Conservation (phyloP, 2,797 vertebrate species). For the Lindbergichthys nudifrons region DNA sequence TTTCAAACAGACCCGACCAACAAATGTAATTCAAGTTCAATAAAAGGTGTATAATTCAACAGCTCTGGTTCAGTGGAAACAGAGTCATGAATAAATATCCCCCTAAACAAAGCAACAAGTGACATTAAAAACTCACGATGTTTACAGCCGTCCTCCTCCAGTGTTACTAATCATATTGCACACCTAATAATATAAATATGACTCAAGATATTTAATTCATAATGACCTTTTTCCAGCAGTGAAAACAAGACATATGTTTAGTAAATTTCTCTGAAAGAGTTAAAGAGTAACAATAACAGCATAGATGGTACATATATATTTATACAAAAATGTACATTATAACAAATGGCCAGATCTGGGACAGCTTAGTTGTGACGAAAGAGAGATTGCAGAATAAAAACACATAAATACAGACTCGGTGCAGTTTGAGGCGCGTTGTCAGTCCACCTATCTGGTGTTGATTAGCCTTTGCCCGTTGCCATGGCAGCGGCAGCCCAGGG, state of each 20-base stretch:
- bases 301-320: conserved; percentile 20
- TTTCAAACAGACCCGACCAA: conserved; percentile 51
- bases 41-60: conserved; percentile 51
- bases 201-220: conserved; percentile 19
- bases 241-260: conserved; percentile 33
- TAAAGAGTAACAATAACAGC: conserved; percentile 23
- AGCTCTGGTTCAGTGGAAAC: conserved; percentile 42
- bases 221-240: conserved; percentile 18
- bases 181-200: conserved; percentile 53
- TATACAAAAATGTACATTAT: conserved; percentile 16
- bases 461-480: conserved; percentile 54
- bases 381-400: conserved; percentile 14
- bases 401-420: conserved; percentile 32
- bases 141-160: conserved; percentile 33
- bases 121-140: conserved; percentile 37
- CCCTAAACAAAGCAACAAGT: conserved; percentile 48
- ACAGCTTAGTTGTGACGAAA: conserved; percentile 8
- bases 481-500: conserved; percentile 49
- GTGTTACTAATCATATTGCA: conserved; percentile 64
- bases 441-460: conserved; percentile 42
- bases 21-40: conserved; percentile 65
- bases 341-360: conserved; percentile 32
- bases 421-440: conserved; percentile 7
- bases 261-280: background rate
- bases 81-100: conserved; percentile 46